Base-by-base conservation (phyloP, 2,888 invertebrate species). In the Oeneis ivallda region DNA sequence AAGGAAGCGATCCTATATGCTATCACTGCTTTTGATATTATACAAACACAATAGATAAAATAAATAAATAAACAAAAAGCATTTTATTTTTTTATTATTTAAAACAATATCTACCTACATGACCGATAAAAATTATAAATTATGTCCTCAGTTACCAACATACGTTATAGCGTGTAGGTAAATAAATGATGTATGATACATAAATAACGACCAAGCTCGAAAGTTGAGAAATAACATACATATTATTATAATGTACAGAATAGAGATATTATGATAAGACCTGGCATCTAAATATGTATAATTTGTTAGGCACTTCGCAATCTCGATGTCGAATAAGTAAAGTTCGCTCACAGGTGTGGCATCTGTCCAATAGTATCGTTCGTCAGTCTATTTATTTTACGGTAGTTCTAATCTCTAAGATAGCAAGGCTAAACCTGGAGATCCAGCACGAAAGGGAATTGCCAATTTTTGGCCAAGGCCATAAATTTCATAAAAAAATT, bases 301-400 rank as follows among this genome's bases (percentile, higher is more conserved):
- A 61, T 68, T 58, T 26, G 66, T 26, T 60, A 17, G 66, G 63
- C 9, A 34, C 13, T 62, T 57, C 19, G 60, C 61, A 68, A 60
- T 65, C 54, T 50, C 62, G 53, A 58, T 53, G 41, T 64, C 61
- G 49, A 53, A 66, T 63, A 26, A 26, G 26, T 26, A 50, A 17
- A 37, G 64, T 43, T 43, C 13, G 58, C 32, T 10, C 37, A 47
- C 49, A 66, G 68, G 68, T 66, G 68, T 45, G 63, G 60, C 41
- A 39, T 45, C 10, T 26, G 4, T 37, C 34, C n/a, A n/a, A n/a
- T n/a, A n/a, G n/a, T n/a, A 7, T 53, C 15, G 15, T 34, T 19
- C 15, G 34, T n/a, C 11, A 34, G 34, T 53, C 34, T 34, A 15
- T 34, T 53, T 34, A 34, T 53, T 34, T 53, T 4, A 34, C n/a